Evolutionary conservation across 2,888 invertebrate genomes (phyloP).

Genomic region (Hetaerina titia): DNA sequence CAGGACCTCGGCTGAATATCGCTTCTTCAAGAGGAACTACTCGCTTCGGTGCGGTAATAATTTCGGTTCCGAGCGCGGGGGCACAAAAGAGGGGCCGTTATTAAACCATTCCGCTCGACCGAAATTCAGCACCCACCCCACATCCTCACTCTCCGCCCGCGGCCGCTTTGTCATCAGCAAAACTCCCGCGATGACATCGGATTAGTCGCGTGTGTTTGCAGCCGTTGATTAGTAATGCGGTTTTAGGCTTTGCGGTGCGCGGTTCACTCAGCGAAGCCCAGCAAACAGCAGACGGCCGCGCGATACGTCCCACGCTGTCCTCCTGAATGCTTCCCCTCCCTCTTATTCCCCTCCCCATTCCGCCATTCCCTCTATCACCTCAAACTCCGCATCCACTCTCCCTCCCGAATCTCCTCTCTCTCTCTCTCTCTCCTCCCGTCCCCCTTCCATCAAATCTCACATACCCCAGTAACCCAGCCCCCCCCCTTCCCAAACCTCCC

Average conservation of each 20-base stretch:
- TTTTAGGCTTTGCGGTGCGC: constrained; percentile 48
- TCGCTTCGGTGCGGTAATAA: background rate
- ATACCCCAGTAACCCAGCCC: background rate
- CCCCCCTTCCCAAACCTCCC: background rate
- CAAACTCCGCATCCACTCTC: background rate
- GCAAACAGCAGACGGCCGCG: constrained; percentile 51
- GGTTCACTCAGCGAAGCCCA: constrained; percentile 22
- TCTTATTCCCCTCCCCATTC: background rate
- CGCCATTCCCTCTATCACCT: background rate
- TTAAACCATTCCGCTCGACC: constrained; percentile 28
- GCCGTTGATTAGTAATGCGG: constrained; percentile 61
- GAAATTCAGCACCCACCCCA: background rate
- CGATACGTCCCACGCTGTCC: constrained; percentile 3
- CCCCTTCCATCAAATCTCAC: background rate
- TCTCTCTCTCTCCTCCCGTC: background rate
- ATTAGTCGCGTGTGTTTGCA: constrained; percentile 57
- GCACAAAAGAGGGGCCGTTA: background rate
- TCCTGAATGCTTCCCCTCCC: background rate
- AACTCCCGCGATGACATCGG: constrained; percentile 55
- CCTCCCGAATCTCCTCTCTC: background rate
- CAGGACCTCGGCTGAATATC: background rate
- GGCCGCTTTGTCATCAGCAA: constrained; percentile 41
- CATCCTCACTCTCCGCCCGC: background rate
- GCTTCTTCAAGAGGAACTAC: background rate
- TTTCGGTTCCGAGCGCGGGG: background rate